Percentiles rank a stretch among this genome's conserved stretches.
Conservation (phyloP, 2,888 invertebrate species). For the Lypha dubia region DNA sequence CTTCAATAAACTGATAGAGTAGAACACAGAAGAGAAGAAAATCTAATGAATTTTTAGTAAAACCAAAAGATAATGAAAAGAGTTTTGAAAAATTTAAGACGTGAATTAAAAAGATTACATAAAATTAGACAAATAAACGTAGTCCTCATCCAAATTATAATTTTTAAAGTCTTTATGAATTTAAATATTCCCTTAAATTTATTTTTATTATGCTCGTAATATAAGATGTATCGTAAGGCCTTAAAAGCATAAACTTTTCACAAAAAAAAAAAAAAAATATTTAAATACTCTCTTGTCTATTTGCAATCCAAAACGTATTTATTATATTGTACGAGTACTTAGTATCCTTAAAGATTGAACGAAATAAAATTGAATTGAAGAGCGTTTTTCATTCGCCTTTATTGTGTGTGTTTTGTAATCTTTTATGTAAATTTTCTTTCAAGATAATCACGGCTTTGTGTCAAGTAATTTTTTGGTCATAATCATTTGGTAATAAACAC, state of each 20-base stretch:
- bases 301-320: constrained; percentile 15
- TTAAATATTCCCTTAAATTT: constrained; percentile 5
- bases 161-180: background rate
- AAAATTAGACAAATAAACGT: too few species aligned
- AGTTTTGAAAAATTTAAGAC: background rate
- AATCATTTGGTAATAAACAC: constrained; percentile 80
- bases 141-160: too few species aligned
- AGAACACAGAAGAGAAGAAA: background rate
- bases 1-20: background rate
- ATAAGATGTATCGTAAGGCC: background rate
- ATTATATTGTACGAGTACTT: background rate
- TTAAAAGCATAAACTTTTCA: constrained; percentile 34
- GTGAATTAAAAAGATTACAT: background rate
- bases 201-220: background rate
- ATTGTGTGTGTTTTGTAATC: constrained; percentile 16
- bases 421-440: constrained; percentile 74
- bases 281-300: constrained; percentile 19
- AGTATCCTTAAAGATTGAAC: constrained; percentile 35
- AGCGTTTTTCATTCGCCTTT: constrained; percentile 8
- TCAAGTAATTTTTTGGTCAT: constrained; percentile 81
- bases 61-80: background rate
- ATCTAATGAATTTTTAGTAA: background rate
- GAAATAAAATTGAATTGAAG: constrained; percentile 44
- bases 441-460: constrained; percentile 80
- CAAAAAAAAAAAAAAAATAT: too few species aligned